phyloP scores from a whole-genome alignment of 1,140 invertebrate species.

The Zaprionus africanus region DNA sequence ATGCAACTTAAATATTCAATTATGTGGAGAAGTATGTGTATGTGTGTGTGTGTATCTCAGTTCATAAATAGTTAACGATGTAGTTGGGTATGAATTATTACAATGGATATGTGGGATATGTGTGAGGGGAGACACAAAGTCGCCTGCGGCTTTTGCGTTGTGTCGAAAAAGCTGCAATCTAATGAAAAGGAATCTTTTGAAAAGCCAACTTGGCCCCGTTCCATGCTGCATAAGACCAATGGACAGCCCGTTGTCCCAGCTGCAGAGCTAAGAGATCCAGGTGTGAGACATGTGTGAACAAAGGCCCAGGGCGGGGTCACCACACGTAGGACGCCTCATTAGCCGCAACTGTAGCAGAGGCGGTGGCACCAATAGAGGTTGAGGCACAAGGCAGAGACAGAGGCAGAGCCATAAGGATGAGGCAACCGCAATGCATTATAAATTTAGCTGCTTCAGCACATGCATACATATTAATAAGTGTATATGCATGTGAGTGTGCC shows the following conservation, averaged over 20 bases:
- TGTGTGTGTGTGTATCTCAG: slow-evolving; percentile 24
- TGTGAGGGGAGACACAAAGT: slow-evolving; percentile 3
- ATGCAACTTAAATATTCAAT: slow-evolving; percentile 75
- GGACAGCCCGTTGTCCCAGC: slow-evolving; percentile 30
- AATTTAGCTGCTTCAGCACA: slow-evolving; percentile 63
- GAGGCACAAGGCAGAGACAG: no score
- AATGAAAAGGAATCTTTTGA: slow-evolving; percentile 66
- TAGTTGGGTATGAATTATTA: slow-evolving; percentile 62
- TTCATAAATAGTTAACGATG: slow-evolving; percentile 66
- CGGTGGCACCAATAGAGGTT: slow-evolving; percentile 1
- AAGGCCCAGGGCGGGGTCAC: slow-evolving; percentile 20
- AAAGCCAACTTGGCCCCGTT: slow-evolving; percentile 27
- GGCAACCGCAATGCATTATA: slow-evolving; percentile 70
- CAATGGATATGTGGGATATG: slow-evolving; percentile 32
- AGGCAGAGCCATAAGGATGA: slow-evolving; percentile 18
- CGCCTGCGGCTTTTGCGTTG: slow-evolving; percentile 20
- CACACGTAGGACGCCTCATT: slow-evolving; percentile 62
- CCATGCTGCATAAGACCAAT: slow-evolving; percentile 42
- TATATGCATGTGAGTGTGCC: slow-evolving; percentile 18
- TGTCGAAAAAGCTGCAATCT: slow-evolving; percentile 55
- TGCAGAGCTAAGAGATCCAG: slow-evolving; percentile 25
- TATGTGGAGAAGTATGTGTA: slow-evolving; percentile 42
- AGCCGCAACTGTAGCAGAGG: slow-evolving; percentile 56
- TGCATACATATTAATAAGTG: slow-evolving; percentile 34
- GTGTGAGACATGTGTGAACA: slow-evolving; percentile 50